Evolutionary conservation across 2,797 vertebrate genomes (phyloP), one percentile per base, ranked within the genome.

Genomic region (Phrynocephalus vlangalii): DNA sequence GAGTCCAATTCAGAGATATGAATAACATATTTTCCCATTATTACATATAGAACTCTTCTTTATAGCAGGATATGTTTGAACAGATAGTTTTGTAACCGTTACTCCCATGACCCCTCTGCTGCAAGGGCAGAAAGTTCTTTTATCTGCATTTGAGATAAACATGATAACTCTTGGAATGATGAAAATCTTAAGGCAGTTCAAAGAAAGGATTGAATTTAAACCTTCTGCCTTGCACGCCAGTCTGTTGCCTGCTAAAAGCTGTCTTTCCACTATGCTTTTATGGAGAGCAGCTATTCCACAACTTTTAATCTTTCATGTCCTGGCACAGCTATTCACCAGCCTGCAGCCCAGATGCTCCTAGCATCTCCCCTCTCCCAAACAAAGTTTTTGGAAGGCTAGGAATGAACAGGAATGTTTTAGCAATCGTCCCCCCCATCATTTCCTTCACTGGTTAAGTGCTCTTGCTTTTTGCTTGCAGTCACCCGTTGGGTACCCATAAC

Each of bases 341-440:
- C 72, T 85, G 63, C 71, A 73, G 13, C 18, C 66, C 77, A 87
- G 63, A 78, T 83, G 66, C 26, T 72, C 56, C 15, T 6, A 63
- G 38, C 24, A 10, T n/a, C n/a, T n/a, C 22, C 33, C 52, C 24
- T 70, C 48, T 30, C 71, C 38, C 38, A 44, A 44, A 44, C 38
- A 44, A 85, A 88, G 1, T 8, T 84, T 28, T 81, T 83, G 18
- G 3, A 5, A 48, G 18, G 30, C 6, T 24, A 86, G 73, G n/a
- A 92, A 73, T 44, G 56, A 81, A 52, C 26, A 15, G 5, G 9
- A 15, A 11, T 82, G 6, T 13, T 84, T 66, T 38, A 83, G 26
- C 44, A 60, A 24, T 3, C 1, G 10, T 33, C 0, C 0, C 38
- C 68, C 38, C 16, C 82, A 1, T 0, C 2, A 87, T 15, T 38